Percentiles rank a stretch among this genome's conserved stretches.
Evolutionary conservation across 2,113 vertebrate genomes (phyloP).

Genomic region (Jaculus jaculus): DNA sequence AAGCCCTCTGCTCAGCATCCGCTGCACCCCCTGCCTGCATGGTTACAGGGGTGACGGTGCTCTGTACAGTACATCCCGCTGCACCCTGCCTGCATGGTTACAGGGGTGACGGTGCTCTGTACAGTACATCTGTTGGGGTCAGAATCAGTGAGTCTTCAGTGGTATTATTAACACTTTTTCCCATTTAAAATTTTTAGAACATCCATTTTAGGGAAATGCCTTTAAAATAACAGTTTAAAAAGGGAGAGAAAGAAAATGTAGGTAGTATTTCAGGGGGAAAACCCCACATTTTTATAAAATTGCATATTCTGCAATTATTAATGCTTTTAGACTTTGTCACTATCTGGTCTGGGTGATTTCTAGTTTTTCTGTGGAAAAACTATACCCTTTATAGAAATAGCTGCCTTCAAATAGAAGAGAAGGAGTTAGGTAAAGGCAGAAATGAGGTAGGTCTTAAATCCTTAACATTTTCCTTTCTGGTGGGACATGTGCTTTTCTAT

Average conservation of each 20-base stretch:
- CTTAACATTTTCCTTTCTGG: background rate
- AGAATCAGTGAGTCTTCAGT: background rate
- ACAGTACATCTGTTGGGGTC: background rate
- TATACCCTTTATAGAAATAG: background rate
- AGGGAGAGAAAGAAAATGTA: background rate
- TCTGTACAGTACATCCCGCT: background rate
- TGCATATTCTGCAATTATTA: background rate
- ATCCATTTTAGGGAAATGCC: background rate
- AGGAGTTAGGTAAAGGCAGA: background rate
- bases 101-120: background rate
- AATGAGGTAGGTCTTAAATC: background rate
- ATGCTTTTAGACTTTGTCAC: slow-evolving; percentile 46
- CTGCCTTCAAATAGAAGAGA: slow-evolving; percentile 42
- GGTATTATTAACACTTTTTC: background rate
- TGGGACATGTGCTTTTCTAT: background rate
- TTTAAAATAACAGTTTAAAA: slow-evolving; percentile 28
- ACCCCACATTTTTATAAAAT: background rate
- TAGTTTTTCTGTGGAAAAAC: slow-evolving; percentile 17
- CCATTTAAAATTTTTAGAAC: slow-evolving; percentile 36
- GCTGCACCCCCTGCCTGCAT: background rate
- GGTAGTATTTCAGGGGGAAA: background rate
- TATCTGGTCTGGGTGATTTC: slow-evolving; percentile 21
- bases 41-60: background rate
- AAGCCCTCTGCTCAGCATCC: background rate
- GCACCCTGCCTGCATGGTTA: background rate